Evolutionary conservation across 2,113 vertebrate genomes (phyloP).

Genomic region (Silurus asotus): DNA sequence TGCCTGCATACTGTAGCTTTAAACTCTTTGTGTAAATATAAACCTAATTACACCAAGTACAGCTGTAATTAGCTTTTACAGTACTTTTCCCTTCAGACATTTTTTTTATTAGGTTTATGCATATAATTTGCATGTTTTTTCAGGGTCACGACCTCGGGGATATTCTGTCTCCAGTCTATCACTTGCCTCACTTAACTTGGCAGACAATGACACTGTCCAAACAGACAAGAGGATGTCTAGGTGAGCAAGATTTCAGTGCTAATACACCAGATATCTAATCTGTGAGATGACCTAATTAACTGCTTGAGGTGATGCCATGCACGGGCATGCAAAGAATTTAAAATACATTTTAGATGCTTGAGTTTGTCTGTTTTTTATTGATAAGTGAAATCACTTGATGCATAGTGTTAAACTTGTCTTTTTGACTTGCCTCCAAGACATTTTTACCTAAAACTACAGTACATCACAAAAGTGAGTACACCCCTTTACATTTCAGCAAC

Average conservation of each 20-base stretch:
- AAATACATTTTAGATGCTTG: background rate
- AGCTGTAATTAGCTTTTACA: background rate
- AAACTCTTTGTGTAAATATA: background rate
- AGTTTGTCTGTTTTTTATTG: background rate
- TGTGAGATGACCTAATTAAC: background rate
- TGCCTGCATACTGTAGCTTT: background rate
- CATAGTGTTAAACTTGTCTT: background rate
- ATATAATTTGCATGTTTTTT: constrained; percentile 59
- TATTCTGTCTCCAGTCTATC: constrained; percentile 92
- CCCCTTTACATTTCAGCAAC: no score
- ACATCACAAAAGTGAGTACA: no score
- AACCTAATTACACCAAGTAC: background rate
- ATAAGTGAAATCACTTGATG: background rate
- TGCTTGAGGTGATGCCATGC: background rate
- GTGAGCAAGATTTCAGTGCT: constrained; percentile 65
- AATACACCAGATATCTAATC: background rate
- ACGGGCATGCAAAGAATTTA: background rate
- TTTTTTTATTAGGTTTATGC: constrained; percentile 41
- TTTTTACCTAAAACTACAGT: background rate
- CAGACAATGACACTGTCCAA: constrained; percentile 83
- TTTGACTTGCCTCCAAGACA: background rate
- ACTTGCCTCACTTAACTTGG: constrained; percentile 90
- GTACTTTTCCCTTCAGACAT: background rate
- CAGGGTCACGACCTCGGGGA: constrained; percentile 80
- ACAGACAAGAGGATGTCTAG: constrained; percentile 88